Conservation (phyloP, 2,797 vertebrate genomes). For the Pyrocephalus nanus region DNA sequence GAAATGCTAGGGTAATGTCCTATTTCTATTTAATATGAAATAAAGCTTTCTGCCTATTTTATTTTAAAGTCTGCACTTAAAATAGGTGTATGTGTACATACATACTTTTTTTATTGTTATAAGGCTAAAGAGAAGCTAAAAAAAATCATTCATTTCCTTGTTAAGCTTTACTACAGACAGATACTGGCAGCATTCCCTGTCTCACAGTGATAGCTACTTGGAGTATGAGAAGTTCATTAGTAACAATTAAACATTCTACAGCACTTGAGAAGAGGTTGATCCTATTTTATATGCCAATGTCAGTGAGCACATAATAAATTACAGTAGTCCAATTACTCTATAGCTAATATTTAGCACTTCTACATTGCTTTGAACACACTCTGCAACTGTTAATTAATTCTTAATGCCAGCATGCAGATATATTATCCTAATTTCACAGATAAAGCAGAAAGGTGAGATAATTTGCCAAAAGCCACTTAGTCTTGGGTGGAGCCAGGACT, state of each 20-base stretch:
- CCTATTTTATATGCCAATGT: conserved; percentile 12
- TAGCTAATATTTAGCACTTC: conserved; percentile 38
- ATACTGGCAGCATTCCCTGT: conserved; percentile 40
- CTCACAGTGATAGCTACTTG: background rate
- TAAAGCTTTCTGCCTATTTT: background rate
- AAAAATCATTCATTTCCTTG: background rate
- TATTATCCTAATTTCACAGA: conserved; percentile 22
- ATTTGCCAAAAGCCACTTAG: background rate
- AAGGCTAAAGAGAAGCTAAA: background rate
- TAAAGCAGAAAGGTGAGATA: background rate
- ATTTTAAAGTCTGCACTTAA: background rate
- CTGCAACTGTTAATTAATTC: conserved; percentile 33
- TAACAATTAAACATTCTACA: conserved; percentile 44
- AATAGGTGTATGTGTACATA: background rate
- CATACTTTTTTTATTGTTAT: background rate
- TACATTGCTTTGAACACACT: background rate
- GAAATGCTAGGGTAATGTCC: background rate
- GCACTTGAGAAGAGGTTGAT: conserved; percentile 27
- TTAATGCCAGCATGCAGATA: background rate
- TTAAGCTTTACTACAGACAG: background rate
- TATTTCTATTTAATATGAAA: background rate
- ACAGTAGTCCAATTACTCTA: conserved; percentile 27
- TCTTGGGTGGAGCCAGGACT: background rate
- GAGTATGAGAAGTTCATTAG: conserved; percentile 38
- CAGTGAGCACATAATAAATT: conserved; percentile 17